These are phyloP conservation scores for Mus spicilegus DNA, from an alignment of 2,113 vertebrate genomes.

Conservation along the genomic window DNA sequence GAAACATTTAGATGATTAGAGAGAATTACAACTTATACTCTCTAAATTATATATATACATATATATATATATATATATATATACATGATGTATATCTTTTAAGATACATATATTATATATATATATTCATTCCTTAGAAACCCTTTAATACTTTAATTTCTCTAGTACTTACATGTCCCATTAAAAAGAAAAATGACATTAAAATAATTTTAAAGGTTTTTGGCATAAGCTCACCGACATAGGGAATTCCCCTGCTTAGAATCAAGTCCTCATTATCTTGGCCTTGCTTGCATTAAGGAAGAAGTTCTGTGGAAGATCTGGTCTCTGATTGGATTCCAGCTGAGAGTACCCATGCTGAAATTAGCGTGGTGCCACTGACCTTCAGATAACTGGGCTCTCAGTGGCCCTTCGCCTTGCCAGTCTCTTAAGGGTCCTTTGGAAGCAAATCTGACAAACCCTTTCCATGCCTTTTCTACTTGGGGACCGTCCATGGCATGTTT, in stretches of 20 bases:
- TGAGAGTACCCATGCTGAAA: not conserved
- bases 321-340: slow-evolving; percentile 16
- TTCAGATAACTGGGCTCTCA: not conserved
- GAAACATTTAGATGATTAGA: slow-evolving; percentile 51
- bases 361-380: slow-evolving; percentile 30
- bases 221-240: slow-evolving; percentile 68
- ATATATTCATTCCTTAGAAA: slow-evolving; percentile 44
- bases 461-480: not conserved
- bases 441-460: slow-evolving; percentile 52
- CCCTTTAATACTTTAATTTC: slow-evolving; percentile 70
- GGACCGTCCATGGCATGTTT: not conserved
- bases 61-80: not conserved
- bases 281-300: slow-evolving; percentile 53
- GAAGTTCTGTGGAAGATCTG: slow-evolving; percentile 44
- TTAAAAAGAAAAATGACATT: slow-evolving; percentile 80
- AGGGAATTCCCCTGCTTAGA: slow-evolving; percentile 64
- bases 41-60: slow-evolving; percentile 4
- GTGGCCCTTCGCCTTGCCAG: not conserved
- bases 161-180: slow-evolving; percentile 70
- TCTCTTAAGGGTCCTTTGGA: not conserved
- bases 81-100: too few relatives aligned
- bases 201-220: slow-evolving; percentile 79
- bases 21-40: slow-evolving; percentile 54
- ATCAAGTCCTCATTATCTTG: slow-evolving; percentile 69
- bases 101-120: not conserved